Evolutionary conservation across 2,888 invertebrate species (phyloP).

Genomic region (Malachius bipustulatus): DNA sequence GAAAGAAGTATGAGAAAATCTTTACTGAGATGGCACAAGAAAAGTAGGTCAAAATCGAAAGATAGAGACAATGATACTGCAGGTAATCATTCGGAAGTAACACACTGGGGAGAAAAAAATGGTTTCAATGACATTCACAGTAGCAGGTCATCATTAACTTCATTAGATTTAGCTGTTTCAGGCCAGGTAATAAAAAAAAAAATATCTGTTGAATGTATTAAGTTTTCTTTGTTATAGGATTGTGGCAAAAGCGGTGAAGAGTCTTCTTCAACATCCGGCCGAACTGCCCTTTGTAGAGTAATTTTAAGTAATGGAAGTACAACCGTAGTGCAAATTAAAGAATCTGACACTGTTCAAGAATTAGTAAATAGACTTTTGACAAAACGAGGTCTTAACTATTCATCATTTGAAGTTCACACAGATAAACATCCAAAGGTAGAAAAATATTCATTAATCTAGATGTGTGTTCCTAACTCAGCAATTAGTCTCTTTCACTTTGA

Average conservation of each 20-base stretch:
- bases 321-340: constrained; percentile 76
- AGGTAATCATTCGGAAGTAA: background rate
- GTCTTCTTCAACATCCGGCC: constrained; percentile 23
- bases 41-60: constrained; percentile 57
- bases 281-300: constrained; percentile 61
- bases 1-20: constrained; percentile 81
- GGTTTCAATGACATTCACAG: constrained; percentile 40
- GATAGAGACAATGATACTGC: too few relatives aligned
- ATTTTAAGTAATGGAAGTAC: constrained; percentile 85
- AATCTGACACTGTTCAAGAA: constrained; percentile 61
- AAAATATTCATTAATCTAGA: too few relatives aligned
- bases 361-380: constrained; percentile 73
- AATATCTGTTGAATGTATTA: too few relatives aligned
- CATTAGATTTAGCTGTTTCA: constrained; percentile 44
- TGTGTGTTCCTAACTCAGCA: too few relatives aligned
- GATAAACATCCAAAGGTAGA: constrained; percentile 38
- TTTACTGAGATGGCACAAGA: constrained; percentile 77
- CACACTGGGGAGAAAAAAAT: background rate
- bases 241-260: constrained; percentile 20
- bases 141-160: constrained; percentile 48
- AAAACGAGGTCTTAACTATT: constrained; percentile 67
- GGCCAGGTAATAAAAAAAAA: constrained; percentile 3
- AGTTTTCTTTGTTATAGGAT: constrained; percentile 20
- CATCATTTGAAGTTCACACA: constrained; percentile 71
- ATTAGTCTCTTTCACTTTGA: background rate